Percentiles rank a stretch among this genome's conserved stretches.
Evolutionary conservation across 2,888 invertebrate genomes (phyloP).

Genomic region (Leptura quadrifasciata): DNA sequence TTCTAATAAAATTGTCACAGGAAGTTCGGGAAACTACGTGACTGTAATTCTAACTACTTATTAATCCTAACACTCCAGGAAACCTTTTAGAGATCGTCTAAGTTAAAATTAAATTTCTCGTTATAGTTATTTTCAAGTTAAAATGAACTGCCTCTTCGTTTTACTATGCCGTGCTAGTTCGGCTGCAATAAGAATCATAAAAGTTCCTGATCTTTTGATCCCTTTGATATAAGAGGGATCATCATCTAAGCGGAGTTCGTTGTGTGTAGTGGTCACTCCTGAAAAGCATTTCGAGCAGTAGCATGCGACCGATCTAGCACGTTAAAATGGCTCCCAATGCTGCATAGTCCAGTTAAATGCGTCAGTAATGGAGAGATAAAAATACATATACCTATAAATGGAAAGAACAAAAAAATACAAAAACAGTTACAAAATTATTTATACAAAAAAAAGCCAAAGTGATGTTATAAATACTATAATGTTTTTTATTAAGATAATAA

Average conservation of each 20-base stretch:
- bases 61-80: slow-evolving; percentile 52
- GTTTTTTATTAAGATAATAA: too few relatives aligned
- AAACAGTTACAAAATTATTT: too few relatives aligned
- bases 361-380: too few relatives aligned
- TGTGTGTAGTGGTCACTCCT: slow-evolving; percentile 21
- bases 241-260: neutral
- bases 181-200: slow-evolving; percentile 30
- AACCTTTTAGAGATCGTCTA: slow-evolving; percentile 41
- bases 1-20: slow-evolving; percentile 56
- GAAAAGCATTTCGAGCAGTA: slow-evolving; percentile 11
- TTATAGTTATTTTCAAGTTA: slow-evolving; percentile 43
- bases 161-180: slow-evolving; percentile 6
- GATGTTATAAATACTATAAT: too few relatives aligned
- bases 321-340: neutral
- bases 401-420: too few relatives aligned
- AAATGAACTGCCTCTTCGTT: slow-evolving; percentile 16
- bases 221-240: slow-evolving; percentile 23
- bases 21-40: slow-evolving; percentile 54
- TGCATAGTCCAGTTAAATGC: neutral
- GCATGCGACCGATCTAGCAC: neutral
- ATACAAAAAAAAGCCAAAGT: too few relatives aligned
- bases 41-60: slow-evolving; percentile 54
- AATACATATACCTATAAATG: too few relatives aligned
- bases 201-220: slow-evolving; percentile 31
- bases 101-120: slow-evolving; percentile 50